Base-by-base conservation (phyloP, 2,888 invertebrate genomes). In the Morpho deidamia region DNA sequence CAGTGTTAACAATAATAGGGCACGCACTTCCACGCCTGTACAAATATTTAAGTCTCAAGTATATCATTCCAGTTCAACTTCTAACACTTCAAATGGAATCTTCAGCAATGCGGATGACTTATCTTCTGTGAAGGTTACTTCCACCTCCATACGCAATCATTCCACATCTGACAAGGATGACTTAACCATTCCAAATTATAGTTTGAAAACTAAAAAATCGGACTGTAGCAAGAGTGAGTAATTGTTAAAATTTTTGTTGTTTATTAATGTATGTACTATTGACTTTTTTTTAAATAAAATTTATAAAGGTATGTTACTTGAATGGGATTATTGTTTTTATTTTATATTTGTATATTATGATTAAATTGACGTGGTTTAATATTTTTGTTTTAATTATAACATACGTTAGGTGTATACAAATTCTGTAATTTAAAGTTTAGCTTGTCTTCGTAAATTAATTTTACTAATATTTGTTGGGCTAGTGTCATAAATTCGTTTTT, bases 21-120 rank as follows among this genome's bases (percentile, higher is more conserved):
- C 88, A n/a, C 80, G 91, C 1, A 92, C 92, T 4, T 92, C 92
- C 0, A 92, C 92, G 3, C 92, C 92, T 0, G 88, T 92, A 7
- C 90, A 88, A 56, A 77, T 83, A 14, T 88, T 81, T 63, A 90
- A 80, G 60, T 86, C 88, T 0, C 72, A 73, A 63, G 80, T 80
- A 0, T 89, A 83, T 63, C 82, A 81, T 55, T 83, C 90, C 4
- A 91, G 83, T 63, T 86, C 90, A 1, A 84, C 86, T 63, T 90
- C 91, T 0, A 90, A 88, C 61, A 65, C 78, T 46, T 86, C 90
- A 4, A 87, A 88, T 55, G 83, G 85, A 4, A 69, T 90, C 44
- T 91, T 91, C 62, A 89, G 90, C 60, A 90, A 85, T 47, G 90
- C 84, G 43, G 91, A 91, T 55, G 92, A 92, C 61, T 69, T 91